Conservation (phyloP, 2,113 vertebrate genomes). For the Gasterosteus aculeatus region DNA sequence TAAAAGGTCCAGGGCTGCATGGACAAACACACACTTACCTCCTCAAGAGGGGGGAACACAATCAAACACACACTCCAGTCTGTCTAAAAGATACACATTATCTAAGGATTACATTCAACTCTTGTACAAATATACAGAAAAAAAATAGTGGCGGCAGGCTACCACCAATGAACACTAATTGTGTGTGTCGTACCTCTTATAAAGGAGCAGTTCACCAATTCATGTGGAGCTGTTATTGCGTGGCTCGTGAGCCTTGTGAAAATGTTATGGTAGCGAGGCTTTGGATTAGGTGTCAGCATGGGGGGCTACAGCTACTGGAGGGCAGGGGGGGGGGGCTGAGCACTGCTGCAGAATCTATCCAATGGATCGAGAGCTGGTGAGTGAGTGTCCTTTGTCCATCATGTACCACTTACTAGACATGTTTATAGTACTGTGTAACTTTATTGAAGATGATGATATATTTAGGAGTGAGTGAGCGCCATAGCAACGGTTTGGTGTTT, state of each 20-base stretch:
- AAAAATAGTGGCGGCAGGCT: slow-evolving; percentile 46
- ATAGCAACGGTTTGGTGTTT: background rate
- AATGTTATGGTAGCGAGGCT: slow-evolving; percentile 78
- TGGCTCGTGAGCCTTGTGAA: slow-evolving; percentile 74
- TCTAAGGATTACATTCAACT: slow-evolving; percentile 46
- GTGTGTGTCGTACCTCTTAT: slow-evolving; percentile 75
- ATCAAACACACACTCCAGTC: slow-evolving; percentile 9
- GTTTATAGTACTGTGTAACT: background rate
- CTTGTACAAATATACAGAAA: slow-evolving; percentile 68
- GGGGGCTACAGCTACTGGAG: slow-evolving; percentile 34
- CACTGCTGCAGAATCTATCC: slow-evolving; percentile 21
- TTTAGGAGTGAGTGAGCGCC: background rate
- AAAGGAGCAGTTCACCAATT: slow-evolving; percentile 76
- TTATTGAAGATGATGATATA: background rate
- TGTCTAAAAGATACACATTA: slow-evolving; percentile 34
- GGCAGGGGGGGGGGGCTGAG: background rate
- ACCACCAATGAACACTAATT: slow-evolving; percentile 74
- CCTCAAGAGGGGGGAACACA: background rate
- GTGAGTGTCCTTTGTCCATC: background rate
- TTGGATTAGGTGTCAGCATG: slow-evolving; percentile 75
- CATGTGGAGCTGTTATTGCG: slow-evolving; percentile 72
- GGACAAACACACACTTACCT: background rate
- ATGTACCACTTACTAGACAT: background rate
- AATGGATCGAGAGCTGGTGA: slow-evolving; percentile 9
- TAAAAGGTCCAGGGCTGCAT: background rate